Percentiles rank a stretch among this genome's conserved stretches.
phyloP scores from a whole-genome alignment of 2,888 invertebrate genomes.

The Machimus rusticus region DNA sequence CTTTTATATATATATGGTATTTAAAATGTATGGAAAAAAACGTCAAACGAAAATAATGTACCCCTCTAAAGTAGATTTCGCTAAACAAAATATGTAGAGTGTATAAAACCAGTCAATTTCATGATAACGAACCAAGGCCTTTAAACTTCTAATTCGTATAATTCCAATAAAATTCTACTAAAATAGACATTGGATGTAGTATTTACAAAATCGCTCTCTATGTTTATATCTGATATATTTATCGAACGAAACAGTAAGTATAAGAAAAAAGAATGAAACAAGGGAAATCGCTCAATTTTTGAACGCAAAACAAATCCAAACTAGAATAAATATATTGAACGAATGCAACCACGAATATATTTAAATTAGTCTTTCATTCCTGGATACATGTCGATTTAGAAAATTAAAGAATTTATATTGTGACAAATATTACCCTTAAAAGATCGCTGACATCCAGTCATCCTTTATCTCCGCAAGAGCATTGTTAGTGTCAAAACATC shows the following conservation, averaged over 20 bases:
- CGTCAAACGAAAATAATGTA: background rate
- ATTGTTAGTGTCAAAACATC: background rate
- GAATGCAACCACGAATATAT: background rate
- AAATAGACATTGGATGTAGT: background rate
- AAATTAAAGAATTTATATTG: background rate
- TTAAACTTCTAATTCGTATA: background rate
- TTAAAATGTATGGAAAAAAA: slow-evolving; percentile 12
- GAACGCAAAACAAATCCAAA: background rate
- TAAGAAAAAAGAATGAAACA: background rate
- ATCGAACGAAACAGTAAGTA: background rate
- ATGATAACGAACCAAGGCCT: slow-evolving; percentile 12
- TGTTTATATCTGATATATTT: background rate
- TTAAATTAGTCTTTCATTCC: background rate
- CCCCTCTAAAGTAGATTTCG: slow-evolving; percentile 1
- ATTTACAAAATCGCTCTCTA: slow-evolving; percentile 18
- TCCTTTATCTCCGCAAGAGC: background rate
- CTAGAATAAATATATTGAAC: background rate
- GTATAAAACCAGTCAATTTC: background rate
- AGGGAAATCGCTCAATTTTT: background rate
- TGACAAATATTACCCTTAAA: slow-evolving; percentile 15
- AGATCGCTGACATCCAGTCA: slow-evolving; percentile 3
- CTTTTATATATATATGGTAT: background rate
- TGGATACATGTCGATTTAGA: background rate
- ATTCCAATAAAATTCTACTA: background rate
- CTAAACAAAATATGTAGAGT: background rate